Percentiles rank a stretch among this genome's conserved stretches.
Evolutionary conservation across 2,888 invertebrate genomes (phyloP).

Genomic region (Platycnemis pennipes): DNA sequence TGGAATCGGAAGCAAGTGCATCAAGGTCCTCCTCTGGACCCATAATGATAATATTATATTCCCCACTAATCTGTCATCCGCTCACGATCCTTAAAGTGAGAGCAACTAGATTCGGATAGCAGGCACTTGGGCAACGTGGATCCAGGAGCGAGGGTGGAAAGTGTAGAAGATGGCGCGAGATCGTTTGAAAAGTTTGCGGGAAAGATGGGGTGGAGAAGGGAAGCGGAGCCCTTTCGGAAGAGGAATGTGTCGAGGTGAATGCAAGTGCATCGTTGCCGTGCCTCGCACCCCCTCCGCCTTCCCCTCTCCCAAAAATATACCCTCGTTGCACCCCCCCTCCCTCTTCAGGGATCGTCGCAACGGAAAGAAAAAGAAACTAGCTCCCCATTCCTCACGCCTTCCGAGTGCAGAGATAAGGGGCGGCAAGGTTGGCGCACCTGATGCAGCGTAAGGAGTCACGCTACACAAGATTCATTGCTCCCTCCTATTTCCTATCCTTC

Average conservation of each 20-base stretch:
- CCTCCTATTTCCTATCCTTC: background rate
- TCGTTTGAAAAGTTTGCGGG: background rate
- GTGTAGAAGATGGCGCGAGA: background rate
- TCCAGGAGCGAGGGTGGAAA: background rate
- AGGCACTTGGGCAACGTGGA: background rate
- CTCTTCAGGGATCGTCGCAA: background rate
- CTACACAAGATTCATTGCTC: background rate
- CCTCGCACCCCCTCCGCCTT: background rate
- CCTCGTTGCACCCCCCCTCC: background rate
- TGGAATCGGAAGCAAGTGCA: too few relatives aligned
- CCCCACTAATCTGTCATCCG: too few relatives aligned
- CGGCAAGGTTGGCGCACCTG: slow-evolving; percentile 48
- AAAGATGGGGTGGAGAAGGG: background rate
- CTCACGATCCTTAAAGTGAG: too few relatives aligned
- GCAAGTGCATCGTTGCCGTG: background rate
- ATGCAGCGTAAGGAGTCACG: slow-evolving; percentile 46
- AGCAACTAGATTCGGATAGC: too few relatives aligned
- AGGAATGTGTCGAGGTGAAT: slow-evolving; percentile 18
- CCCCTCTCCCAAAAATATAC: too few relatives aligned
- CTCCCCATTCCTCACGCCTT: background rate
- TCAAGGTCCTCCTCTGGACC: too few relatives aligned
- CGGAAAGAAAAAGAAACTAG: background rate
- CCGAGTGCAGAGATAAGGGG: background rate
- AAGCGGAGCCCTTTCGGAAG: background rate
- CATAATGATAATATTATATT: too few relatives aligned